A percentile compares a stretch with the other conserved stretches of the same genome.
phyloP scores from a whole-genome alignment of 2,113 vertebrate genomes.

The Monopterus albus region DNA sequence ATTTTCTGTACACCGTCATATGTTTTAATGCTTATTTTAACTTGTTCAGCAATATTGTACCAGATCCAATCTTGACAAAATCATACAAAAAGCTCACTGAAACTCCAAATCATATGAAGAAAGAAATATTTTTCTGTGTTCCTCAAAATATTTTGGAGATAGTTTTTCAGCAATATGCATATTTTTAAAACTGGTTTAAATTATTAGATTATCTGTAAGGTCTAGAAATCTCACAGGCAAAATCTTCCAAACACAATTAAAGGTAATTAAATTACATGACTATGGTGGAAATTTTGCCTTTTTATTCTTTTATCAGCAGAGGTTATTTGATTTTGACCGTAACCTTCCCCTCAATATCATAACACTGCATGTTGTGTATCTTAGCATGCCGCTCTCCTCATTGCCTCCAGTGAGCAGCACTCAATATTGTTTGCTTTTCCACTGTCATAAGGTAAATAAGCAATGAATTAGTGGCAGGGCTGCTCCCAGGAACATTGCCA shows the following conservation, averaged over 20 bases:
- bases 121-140: too few relatives aligned
- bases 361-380: slow-evolving; percentile 11
- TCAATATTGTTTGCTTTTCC: slow-evolving; percentile 72
- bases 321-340: slow-evolving; percentile 48
- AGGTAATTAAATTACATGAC: slow-evolving; percentile 37
- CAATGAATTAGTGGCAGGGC: slow-evolving; percentile 72
- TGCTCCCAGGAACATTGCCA: slow-evolving; percentile 73
- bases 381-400: slow-evolving; percentile 1
- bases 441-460: slow-evolving; percentile 79
- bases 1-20: neutral
- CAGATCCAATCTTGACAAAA: too few relatives aligned
- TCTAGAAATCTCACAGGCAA: slow-evolving; percentile 25
- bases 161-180: slow-evolving; percentile 3
- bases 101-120: too few relatives aligned
- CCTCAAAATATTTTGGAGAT: neutral
- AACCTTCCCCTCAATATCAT: slow-evolving; percentile 20
- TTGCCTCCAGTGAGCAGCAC: slow-evolving; percentile 54
- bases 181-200: slow-evolving; percentile 33
- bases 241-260: slow-evolving; percentile 40
- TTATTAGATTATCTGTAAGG: slow-evolving; percentile 40
- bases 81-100: too few relatives aligned
- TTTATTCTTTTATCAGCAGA: neutral
- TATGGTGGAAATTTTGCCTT: neutral
- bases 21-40: neutral
- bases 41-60: too few relatives aligned